Conservation (phyloP, 1,140 invertebrate species). For the Drosophila burlai region DNA sequence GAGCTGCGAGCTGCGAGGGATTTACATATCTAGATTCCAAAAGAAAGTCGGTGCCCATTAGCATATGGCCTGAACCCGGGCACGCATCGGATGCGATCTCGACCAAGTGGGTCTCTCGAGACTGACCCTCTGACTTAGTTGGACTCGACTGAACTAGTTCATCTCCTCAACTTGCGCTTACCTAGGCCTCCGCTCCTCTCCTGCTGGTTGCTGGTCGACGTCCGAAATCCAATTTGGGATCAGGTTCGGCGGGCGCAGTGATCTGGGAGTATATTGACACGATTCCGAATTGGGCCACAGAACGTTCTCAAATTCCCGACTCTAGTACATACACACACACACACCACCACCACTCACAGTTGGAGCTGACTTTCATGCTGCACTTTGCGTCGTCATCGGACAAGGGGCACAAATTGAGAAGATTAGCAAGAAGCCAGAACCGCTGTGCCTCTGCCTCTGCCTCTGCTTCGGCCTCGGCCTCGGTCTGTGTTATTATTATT, state of each 20-base stretch:
- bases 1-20: constrained; percentile 7
- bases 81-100: constrained; percentile 29
- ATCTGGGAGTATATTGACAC: constrained; percentile 59
- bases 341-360: constrained; percentile 22
- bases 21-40: constrained; percentile 51
- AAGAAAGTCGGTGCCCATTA: constrained; percentile 73
- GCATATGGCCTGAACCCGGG: constrained; percentile 41
- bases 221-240: constrained; percentile 64
- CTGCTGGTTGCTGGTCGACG: constrained; percentile 14
- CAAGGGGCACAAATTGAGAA: constrained; percentile 72
- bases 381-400: constrained; percentile 76
- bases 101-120: constrained; percentile 27
- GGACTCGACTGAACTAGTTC: constrained; percentile 19
- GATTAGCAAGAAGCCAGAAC: constrained; percentile 69
- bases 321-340: constrained; percentile 17
- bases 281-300: constrained; percentile 72
- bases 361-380: constrained; percentile 57
- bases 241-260: constrained; percentile 28
- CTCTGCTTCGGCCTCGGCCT: background rate
- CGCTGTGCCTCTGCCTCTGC: constrained; percentile 35
- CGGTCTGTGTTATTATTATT: constrained; percentile 47
- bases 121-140: constrained; percentile 53
- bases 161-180: constrained; percentile 43
- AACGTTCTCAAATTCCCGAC: constrained; percentile 69
- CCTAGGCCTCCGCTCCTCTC: constrained; percentile 40